Percentiles rank a stretch among this genome's conserved stretches.
phyloP scores from a whole-genome alignment of 2,797 vertebrate genomes.

The Trichosurus vulpecula region DNA sequence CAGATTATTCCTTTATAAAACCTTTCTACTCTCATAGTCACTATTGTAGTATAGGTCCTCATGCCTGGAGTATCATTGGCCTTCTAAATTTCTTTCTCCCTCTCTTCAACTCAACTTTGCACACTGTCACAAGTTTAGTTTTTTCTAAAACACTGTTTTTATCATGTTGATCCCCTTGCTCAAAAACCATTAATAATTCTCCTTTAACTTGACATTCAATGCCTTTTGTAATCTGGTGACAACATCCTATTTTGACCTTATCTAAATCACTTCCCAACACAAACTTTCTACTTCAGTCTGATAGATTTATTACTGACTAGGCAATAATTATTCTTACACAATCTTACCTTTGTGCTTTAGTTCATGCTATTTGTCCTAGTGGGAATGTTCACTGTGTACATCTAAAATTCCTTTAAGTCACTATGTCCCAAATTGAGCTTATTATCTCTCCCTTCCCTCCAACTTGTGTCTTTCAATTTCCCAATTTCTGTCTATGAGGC shows the following conservation, averaged over 20 bases:
- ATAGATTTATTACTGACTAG: neutral
- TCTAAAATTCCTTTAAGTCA: neutral
- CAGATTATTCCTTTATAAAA: neutral
- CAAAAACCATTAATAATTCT: neutral
- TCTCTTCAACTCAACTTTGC: neutral
- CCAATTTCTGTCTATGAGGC: neutral
- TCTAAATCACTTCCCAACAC: neutral
- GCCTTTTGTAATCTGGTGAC: neutral
- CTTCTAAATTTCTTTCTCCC: neutral
- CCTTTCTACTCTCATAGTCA: neutral
- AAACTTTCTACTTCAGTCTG: neutral
- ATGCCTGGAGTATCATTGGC: neutral
- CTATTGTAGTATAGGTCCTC: neutral
- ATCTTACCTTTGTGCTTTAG: neutral
- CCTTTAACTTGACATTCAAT: neutral
- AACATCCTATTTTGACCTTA: neutral
- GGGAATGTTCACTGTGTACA: neutral
- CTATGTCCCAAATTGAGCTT: neutral
- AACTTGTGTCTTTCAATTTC: neutral
- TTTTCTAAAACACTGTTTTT: neutral
- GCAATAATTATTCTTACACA: neutral
- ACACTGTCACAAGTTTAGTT: neutral
- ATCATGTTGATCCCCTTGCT: neutral
- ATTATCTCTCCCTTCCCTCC: neutral
- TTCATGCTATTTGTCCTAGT: neutral